Conservation (phyloP, 1,140 invertebrate species). For the Neomicropteryx cornuta region DNA sequence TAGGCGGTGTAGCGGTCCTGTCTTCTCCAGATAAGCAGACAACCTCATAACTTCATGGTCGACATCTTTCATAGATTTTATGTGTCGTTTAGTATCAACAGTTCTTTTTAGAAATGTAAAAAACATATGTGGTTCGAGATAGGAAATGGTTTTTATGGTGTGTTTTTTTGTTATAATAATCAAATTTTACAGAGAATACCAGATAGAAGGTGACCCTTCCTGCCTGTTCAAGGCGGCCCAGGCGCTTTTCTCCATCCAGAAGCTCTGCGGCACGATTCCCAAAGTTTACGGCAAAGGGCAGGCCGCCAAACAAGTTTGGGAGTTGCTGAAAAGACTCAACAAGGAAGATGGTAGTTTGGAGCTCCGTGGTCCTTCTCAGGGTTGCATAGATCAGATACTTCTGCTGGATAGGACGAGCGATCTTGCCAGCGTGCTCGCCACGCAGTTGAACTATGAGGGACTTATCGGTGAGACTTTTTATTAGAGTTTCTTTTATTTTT, state of each 20-base stretch:
- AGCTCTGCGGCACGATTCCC: conserved; percentile 80
- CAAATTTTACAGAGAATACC: conserved; percentile 65
- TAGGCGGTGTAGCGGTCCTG: too few species aligned
- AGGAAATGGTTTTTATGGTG: too few species aligned
- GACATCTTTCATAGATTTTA: too few species aligned
- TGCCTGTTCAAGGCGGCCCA: conserved; percentile 81
- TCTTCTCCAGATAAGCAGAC: too few species aligned
- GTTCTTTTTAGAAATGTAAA: too few species aligned
- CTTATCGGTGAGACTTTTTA: conserved; percentile 72
- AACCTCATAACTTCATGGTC: too few species aligned
- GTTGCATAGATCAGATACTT: conserved; percentile 77
- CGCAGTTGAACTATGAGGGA: conserved; percentile 95
- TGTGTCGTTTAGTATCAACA: too few species aligned
- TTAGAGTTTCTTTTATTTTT: too few species aligned
- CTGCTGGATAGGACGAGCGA: conserved; percentile 84
- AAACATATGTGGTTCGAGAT: too few species aligned
- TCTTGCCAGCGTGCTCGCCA: conserved; percentile 82
- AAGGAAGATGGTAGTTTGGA: conserved; percentile 43
- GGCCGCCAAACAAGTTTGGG: conserved; percentile 79
- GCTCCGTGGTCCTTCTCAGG: conserved; percentile 26
- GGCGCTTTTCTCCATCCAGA: conserved; percentile 75
- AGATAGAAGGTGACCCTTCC: conserved; percentile 80
- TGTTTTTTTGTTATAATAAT: too few species aligned
- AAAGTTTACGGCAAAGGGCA: conserved; percentile 84
- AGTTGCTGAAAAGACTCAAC: conserved; percentile 71